These are phyloP conservation scores for Acronicta aceris DNA, from an alignment of 2,888 invertebrate genomes.

Conservation along the genomic window DNA sequence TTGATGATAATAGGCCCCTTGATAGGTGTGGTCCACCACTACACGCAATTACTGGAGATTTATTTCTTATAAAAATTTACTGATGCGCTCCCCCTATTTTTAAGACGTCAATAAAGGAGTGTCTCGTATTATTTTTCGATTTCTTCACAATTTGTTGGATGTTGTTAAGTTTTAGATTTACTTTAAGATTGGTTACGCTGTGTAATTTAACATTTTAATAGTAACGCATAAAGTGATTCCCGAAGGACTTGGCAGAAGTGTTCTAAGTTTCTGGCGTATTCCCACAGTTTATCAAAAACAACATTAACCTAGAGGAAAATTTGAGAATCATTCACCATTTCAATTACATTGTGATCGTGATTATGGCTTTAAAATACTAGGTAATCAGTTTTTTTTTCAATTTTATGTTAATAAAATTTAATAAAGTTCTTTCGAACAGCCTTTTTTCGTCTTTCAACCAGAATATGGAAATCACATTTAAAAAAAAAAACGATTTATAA, in stretches of 20 bases:
- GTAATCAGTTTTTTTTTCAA: no score
- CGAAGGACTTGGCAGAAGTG: conserved; percentile 23
- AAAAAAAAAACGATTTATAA: no score
- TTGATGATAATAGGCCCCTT: conserved; percentile 62
- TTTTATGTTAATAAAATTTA: no score
- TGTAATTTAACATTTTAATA: conserved; percentile 43
- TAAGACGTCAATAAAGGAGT: conserved; percentile 47
- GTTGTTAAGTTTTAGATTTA: conserved; percentile 47
- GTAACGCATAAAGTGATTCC: conserved; percentile 18
- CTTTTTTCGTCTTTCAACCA: no score
- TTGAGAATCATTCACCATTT: not conserved
- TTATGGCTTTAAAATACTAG: no score
- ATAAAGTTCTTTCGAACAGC: no score
- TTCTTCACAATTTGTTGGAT: conserved; percentile 45
- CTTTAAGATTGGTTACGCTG: conserved; percentile 43
- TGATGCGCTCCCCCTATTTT: conserved; percentile 53
- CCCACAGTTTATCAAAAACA: conserved; percentile 31
- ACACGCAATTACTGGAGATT: conserved; percentile 64
- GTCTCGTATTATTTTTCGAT: conserved; percentile 51
- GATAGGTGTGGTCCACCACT: conserved; percentile 70
- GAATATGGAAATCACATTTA: no score
- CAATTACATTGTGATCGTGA: not conserved
- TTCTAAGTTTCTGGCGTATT: conserved; percentile 11
- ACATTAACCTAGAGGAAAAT: not conserved
- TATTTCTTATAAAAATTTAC: conserved; percentile 59